Base-by-base conservation (phyloP, 2,113 vertebrate genomes). In the Dryoscopus gambensis region DNA sequence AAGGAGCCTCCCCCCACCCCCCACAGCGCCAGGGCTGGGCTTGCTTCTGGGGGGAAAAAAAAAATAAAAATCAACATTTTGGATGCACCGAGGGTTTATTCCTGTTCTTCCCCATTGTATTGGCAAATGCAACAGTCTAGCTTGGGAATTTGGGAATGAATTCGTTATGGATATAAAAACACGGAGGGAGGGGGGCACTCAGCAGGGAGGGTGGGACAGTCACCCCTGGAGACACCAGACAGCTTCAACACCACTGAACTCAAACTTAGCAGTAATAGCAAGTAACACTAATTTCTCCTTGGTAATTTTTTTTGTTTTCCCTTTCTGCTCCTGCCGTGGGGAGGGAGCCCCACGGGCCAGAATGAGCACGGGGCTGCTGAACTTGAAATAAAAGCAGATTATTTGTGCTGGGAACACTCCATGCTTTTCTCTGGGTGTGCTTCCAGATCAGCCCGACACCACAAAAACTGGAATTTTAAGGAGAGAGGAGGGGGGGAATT, bases 41-140 rank as follows among this genome's bases (percentile, higher is more conserved):
- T 63, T 27, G 47, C 79, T 42, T 3, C 31, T 46, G 52, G 59
- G n/a, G n/a, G n/a, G n/a, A 40, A 40, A 40, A 40, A 4, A 9
- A 25, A 46, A 10, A 27, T n/a, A 18, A n/a, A 28, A 35, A 24
- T 97, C 97, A 97, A 97, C 97, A 97, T 90, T 95, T 95, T 76
- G 60, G 35, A 24, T 37, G 79, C 37, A 33, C 87, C 18, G 44
- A 84, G 62, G 94, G 87, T 90, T 85, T 86, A 74, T 55, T 87
- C 95, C 95, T 94, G 44, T 39, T 21, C 1, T 59, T 94, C 92
- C 85, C 90, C 95, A 65, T 79, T 91, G 81, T 78, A 90, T 94
- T 94, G 95, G 96, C 96, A 95, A 97, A 97, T 56, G 92, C 96
- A 96, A 97, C 92, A 96, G 90, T 94, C 97, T 63, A 67, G 63